phyloP scores from a whole-genome alignment of 2,113 vertebrate species.

The Archocentrus centrarchus region DNA sequence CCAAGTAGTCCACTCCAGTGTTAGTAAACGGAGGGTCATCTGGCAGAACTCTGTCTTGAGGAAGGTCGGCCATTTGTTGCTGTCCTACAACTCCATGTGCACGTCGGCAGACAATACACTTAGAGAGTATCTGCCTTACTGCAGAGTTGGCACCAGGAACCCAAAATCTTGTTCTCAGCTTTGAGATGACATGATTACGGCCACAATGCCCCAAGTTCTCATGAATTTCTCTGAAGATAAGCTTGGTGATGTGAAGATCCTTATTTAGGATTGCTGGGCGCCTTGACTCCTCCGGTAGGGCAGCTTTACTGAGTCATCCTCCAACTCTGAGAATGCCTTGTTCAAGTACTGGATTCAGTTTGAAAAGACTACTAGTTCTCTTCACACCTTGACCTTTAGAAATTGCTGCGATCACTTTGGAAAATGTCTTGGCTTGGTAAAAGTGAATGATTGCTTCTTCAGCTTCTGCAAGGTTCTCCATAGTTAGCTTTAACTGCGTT shows the following conservation, averaged over 20 bases:
- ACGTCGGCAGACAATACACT: neutral
- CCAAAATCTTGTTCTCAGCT: neutral
- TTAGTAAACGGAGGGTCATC: neutral
- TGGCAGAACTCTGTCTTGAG: neutral
- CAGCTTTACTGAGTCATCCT: neutral
- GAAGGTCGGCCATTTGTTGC: neutral
- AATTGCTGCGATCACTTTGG: fast-evolving
- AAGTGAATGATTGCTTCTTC: neutral
- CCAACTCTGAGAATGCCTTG: neutral
- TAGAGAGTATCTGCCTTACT: fast-evolving
- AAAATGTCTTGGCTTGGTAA: fast-evolving
- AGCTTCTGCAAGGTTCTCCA: neutral
- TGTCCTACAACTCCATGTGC: fast-evolving
- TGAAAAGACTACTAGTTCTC: neutral
- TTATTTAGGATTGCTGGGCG: neutral
- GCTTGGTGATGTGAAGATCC: neutral
- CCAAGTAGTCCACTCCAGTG: neutral
- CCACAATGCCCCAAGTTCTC: no score
- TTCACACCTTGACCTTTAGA: neutral
- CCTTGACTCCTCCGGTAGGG: neutral
- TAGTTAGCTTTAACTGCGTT: fast-evolving
- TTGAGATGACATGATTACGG: neutral
- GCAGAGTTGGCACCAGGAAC: neutral
- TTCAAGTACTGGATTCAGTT: neutral
- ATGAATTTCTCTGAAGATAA: no score